Conservation (phyloP, 2,797 vertebrate genomes). For the Okamejei kenojei region DNA sequence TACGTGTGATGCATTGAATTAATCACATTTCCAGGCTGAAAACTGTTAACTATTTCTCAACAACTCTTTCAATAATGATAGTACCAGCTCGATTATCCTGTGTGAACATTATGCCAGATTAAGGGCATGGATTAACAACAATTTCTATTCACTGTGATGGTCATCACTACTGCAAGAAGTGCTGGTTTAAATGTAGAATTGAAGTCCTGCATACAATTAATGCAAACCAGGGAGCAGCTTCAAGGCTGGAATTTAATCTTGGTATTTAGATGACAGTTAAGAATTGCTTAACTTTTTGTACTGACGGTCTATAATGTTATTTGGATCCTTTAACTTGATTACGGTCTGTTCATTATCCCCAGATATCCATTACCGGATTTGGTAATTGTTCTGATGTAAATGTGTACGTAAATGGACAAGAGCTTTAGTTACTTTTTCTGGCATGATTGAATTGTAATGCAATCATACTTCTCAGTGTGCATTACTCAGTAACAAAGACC, state of each 20-base stretch:
- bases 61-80: background rate
- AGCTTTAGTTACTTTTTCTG: background rate
- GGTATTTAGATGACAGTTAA: background rate
- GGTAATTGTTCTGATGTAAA: slow-evolving; percentile 2
- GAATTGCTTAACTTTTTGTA: slow-evolving; percentile 3
- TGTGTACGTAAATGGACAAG: background rate
- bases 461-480: background rate
- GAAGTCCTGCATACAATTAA: background rate
- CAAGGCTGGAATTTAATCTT: background rate
- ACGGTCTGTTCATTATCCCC: background rate
- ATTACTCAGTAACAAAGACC: background rate
- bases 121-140: background rate
- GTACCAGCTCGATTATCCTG: background rate
- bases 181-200: background rate
- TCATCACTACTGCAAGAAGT: background rate
- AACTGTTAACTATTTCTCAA: background rate
- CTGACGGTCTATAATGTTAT: background rate
- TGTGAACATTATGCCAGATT: background rate
- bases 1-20: background rate
- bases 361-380: background rate
- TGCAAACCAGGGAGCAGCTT: background rate
- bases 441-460: slow-evolving; percentile 6
- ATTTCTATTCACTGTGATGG: background rate
- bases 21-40: background rate
- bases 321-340: background rate